Percentiles rank a stretch among this genome's conserved stretches.
These are phyloP conservation scores for Recurvirostra avosetta DNA, from an alignment of 2,113 vertebrate genomes.

Conservation along the genomic window DNA sequence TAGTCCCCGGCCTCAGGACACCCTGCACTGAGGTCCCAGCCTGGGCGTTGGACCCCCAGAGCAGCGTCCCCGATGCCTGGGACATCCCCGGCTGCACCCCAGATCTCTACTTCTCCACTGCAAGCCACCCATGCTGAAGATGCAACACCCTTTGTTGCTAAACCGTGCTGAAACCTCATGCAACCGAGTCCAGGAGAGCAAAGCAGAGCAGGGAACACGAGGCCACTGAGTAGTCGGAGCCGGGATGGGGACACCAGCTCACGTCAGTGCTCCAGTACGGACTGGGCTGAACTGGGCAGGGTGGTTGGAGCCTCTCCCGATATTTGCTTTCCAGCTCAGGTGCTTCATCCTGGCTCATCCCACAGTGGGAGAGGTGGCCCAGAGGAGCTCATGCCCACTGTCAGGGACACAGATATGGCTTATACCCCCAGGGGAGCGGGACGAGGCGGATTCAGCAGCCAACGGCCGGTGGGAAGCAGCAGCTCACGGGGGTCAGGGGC, in stretches of 20 bases:
- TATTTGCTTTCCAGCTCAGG: background rate
- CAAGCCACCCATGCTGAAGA: background rate
- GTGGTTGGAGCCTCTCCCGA: background rate
- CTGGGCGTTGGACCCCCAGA: background rate
- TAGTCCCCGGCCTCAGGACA: background rate
- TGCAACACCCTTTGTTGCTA: rapidly evolving
- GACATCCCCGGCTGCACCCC: background rate
- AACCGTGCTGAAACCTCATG: rapidly evolving
- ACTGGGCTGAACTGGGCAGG: background rate
- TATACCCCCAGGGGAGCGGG: background rate
- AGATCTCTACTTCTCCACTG: background rate
- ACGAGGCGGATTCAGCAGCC: background rate
- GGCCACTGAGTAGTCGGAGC: background rate
- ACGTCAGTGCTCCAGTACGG: background rate
- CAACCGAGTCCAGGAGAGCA: too few relatives aligned
- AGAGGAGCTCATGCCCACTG: background rate
- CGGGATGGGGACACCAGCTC: rapidly evolving
- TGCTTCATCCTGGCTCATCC: background rate
- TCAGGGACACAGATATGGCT: conserved; percentile 6
- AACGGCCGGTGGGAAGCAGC: background rate
- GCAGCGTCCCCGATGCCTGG: rapidly evolving
- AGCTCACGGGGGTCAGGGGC: rapidly evolving
- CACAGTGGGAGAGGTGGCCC: background rate
- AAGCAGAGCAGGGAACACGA: rapidly evolving
- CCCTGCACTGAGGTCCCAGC: background rate